Conservation (phyloP, 2,113 vertebrate genomes). For the Ivindomyrus marchei region DNA sequence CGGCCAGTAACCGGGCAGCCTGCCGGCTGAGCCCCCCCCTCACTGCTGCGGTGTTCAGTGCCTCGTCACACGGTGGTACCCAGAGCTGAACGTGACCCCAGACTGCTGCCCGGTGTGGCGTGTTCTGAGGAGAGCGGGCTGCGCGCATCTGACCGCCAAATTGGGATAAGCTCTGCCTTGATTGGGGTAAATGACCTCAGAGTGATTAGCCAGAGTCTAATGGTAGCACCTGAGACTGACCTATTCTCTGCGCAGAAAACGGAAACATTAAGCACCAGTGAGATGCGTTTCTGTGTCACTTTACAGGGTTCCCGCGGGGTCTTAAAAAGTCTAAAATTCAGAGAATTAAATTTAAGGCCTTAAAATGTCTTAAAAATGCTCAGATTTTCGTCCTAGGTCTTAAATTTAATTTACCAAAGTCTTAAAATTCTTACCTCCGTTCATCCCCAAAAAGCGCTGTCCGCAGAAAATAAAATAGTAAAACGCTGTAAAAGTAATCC, state of each 20-base stretch:
- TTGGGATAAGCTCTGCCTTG: not conserved
- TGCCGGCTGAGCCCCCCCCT: not conserved
- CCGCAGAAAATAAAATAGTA: no score
- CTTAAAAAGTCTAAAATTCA: no score
- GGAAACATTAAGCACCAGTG: not conserved
- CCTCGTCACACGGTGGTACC: not conserved
- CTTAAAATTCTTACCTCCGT: no score
- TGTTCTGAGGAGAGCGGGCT: not conserved
- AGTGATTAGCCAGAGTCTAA: not conserved
- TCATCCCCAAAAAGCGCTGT: no score
- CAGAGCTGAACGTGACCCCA: not conserved
- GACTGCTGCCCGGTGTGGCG: not conserved
- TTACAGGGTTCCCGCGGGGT: no score
- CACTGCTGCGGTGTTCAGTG: not conserved
- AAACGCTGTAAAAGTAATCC: no score
- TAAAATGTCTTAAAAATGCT: no score
- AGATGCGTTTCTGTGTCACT: not conserved
- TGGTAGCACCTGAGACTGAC: not conserved
- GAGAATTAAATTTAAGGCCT: no score
- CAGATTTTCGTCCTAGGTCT: no score
- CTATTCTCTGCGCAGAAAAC: not conserved
- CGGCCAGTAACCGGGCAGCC: constrained; percentile 20
- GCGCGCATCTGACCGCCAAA: not conserved
- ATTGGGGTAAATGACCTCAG: not conserved
- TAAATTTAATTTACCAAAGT: no score